Evolutionary conservation across 92 coral and sea anemone species (phyloP), one percentile per base, ranked within the genome.

Genomic region (Galaxea fascicularis): DNA sequence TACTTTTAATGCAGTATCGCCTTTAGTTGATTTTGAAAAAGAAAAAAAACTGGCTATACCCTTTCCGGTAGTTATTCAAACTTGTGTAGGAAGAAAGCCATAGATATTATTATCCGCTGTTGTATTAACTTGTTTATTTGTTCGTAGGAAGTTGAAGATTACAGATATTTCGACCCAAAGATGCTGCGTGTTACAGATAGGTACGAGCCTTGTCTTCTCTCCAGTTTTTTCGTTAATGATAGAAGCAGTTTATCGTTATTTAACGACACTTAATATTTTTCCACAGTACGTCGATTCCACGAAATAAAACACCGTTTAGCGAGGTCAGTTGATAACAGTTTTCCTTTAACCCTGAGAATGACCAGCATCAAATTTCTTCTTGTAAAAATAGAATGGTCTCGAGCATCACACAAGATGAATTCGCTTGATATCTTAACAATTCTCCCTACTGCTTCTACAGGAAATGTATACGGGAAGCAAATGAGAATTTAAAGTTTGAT

Each of bases 111-210:
- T 49, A 1, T 49, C 11, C 13, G 56, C 56, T 1, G 9, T 15
- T 49, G 17, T 15, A 12, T 49, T 15, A 62, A 17, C 71, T 70
- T 10, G 31, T 22, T 18, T 22, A 14, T n/a, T 26, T 25, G 63
- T 53, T 7, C 4, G 13, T 59, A 95, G 98, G 98, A 95, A 62
- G 93, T 92, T 11, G 98, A 95, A 35, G 98, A 95, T 15, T 95
- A 94, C 92, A 95, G 98, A 82, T 94, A 95, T 75, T 95, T 95
- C 86, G 98, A 95, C 68, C 98, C 98, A 26, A 95, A 95, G 87
- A 95, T 95, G 98, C 90, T 95, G 25, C 91, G 98, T 17, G 94
- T 93, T 14, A 88, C 98, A 24, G 98, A 95, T 85, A 95, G 98
- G 98, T 95, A 56, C 17, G 84, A 28, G 22, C 24, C 26, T 18